Conservation (phyloP, 2,113 vertebrate species). For the Dipodomys ordii region DNA sequence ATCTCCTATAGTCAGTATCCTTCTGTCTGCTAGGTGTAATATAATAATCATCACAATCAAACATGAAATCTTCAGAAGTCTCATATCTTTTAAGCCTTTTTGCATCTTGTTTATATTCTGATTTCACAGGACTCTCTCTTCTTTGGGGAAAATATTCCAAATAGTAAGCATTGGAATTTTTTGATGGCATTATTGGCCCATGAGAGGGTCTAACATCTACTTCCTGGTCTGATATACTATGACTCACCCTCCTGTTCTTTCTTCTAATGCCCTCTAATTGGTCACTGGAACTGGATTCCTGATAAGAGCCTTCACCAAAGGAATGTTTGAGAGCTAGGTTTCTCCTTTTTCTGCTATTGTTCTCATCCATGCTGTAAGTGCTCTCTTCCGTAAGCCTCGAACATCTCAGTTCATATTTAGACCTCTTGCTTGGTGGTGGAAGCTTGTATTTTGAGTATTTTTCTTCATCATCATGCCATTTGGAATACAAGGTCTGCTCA, state of each 20-base stretch:
- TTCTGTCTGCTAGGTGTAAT: background rate
- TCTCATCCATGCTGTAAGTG: slow-evolving; percentile 69
- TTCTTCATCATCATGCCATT: slow-evolving; percentile 60
- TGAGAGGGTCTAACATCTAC: slow-evolving; percentile 69
- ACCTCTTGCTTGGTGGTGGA: slow-evolving; percentile 70
- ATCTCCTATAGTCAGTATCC: slow-evolving; percentile 26
- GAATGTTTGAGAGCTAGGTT: slow-evolving; percentile 49
- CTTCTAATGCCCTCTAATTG: slow-evolving; percentile 68
- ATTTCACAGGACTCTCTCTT: slow-evolving; percentile 64
- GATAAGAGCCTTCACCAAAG: slow-evolving; percentile 73
- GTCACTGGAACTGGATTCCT: slow-evolving; percentile 57
- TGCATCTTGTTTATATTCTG: slow-evolving; percentile 39
- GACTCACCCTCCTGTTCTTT: slow-evolving; percentile 75
- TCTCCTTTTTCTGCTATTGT: slow-evolving; percentile 75
- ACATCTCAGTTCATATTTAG: slow-evolving; percentile 74
- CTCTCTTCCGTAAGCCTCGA: slow-evolving; percentile 74
- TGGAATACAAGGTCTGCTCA: slow-evolving; percentile 74
- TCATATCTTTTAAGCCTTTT: slow-evolving; percentile 42
- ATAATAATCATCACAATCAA: slow-evolving; percentile 54
- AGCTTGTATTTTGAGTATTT: slow-evolving; percentile 67
- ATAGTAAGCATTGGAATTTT: background rate
- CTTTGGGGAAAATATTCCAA: slow-evolving; percentile 57
- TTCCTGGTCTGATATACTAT: slow-evolving; percentile 73
- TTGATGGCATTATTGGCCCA: background rate
- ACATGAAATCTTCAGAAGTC: slow-evolving; percentile 34